Base-by-base conservation (phyloP, 30 jellyfish, hydroid and myxozoan species). In the Cassiopea andromeda region DNA sequence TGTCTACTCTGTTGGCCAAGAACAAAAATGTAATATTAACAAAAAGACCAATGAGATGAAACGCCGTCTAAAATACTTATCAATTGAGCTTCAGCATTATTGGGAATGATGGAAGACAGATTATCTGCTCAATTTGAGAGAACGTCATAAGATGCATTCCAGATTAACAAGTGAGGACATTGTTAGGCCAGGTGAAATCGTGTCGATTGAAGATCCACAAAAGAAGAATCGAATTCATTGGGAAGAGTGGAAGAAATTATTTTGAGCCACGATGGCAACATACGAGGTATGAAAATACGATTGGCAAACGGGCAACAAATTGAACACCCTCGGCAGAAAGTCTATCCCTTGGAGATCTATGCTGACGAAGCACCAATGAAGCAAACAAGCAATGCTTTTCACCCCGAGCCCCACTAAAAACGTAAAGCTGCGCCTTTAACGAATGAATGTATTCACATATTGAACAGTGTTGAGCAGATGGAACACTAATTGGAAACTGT, bases 241-340 rank as follows among this genome's bases (percentile, higher is more conserved):
- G 85, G 85, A 14, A 14, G 47, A 16, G 85, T 77, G 4, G 73
- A 46, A 77, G 73, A 47, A 45, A 14, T 77, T 14, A 47, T 46
- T 8, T 46, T 14, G 60, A 57, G 85, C 17, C 19, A 14, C 43
- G 85, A 50, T 50, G 60, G 48, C 73, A 73, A 7, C 5, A 50
- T 48, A 8, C 57, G 85, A 77, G 47, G 85, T 5, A 73, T 38
- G 47, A 77, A 47, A 14, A 6, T 77, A 3, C 70, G 1, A 14
- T 50, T 77, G 19, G 85, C 85, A 45, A 77, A 77, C 75, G 73
- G 74, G 16, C 46, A 57, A 9, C 6, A 48, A 8, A 77, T 77
- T 15, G 87, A 77, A 38, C 79, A 68, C 66, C 89, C 80, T 46
- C 57, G 60, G 67, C 80, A 80, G 59, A 80, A 80, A 46, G 67